Conservation (phyloP, 1,140 invertebrate species). For the Anoplolepis gracilipes region DNA sequence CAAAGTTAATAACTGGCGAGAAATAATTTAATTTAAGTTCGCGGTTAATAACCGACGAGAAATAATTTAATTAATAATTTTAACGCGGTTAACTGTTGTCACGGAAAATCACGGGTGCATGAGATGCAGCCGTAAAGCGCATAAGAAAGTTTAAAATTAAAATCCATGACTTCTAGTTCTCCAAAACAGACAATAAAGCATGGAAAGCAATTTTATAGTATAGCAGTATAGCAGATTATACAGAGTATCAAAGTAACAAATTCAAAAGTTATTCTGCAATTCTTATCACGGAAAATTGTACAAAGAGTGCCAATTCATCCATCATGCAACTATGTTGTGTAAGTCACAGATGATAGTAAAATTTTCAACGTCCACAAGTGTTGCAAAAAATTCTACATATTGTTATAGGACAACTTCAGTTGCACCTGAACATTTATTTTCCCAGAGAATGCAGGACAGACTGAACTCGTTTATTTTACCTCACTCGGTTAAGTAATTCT, state of each 20-base stretch:
- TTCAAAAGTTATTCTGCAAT: not conserved
- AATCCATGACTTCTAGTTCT: not conserved
- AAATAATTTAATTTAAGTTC: not conserved
- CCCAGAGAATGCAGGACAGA: slow-evolving; percentile 1
- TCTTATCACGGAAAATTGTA: not conserved
- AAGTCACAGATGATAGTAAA: not conserved
- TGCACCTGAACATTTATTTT: slow-evolving; percentile 30
- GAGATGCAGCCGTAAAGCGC: not conserved
- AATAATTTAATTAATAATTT: slow-evolving; percentile 22
- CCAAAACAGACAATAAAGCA: not conserved
- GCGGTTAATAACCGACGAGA: not conserved
- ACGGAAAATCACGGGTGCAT: not conserved
- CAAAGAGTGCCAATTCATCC: not conserved
- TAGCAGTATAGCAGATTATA: no score
- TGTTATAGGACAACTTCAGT: not conserved
- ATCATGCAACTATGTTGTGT: not conserved
- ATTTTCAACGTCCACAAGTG: not conserved
- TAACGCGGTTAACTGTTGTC: not conserved
- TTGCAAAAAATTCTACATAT: slow-evolving; percentile 19
- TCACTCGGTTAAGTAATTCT: slow-evolving; percentile 41
- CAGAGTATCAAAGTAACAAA: not conserved
- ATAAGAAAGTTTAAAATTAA: not conserved
- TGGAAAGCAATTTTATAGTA: not conserved
- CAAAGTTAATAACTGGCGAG: not conserved
- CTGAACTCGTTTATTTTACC: slow-evolving; percentile 28